Evolutionary conservation across 1,140 invertebrate genomes (phyloP).

Genomic region (Lordiphosa clarofinis): DNA sequence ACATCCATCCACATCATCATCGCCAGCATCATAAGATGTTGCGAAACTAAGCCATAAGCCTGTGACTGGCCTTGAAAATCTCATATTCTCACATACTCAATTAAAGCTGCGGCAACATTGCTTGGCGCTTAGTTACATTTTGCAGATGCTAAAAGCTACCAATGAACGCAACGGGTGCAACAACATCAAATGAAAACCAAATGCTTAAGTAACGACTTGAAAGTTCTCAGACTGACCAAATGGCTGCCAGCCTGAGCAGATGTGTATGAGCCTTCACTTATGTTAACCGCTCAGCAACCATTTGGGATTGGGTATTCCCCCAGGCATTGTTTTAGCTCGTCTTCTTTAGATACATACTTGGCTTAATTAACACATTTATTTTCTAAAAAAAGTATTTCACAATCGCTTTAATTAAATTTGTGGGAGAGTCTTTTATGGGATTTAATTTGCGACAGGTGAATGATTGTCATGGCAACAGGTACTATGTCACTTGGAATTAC

Average conservation of each 20-base stretch:
- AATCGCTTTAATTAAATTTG: conserved; percentile 45
- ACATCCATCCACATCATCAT: conserved; percentile 14
- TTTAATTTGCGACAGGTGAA: no score
- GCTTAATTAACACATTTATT: conserved; percentile 43
- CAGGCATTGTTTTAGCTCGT: conserved; percentile 28
- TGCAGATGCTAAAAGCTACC: conserved; percentile 48
- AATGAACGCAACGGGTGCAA: conserved; percentile 32
- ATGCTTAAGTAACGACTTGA: conserved; percentile 23
- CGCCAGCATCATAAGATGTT: conserved; percentile 20
- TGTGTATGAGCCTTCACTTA: conserved; percentile 42
- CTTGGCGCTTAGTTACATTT: conserved; percentile 42
- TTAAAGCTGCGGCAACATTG: conserved; percentile 23
- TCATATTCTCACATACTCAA: conserved; percentile 49
- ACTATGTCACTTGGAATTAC: no score
- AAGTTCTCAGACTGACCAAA: conserved; percentile 44
- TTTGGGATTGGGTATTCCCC: conserved; percentile 20
- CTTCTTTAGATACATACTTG: conserved; percentile 13
- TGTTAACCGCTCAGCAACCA: conserved; percentile 5
- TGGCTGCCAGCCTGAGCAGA: conserved; percentile 3
- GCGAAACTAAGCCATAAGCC: conserved; percentile 45
- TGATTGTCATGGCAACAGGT: no score
- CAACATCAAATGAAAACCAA: conserved; percentile 22
- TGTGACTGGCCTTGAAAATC: conserved; percentile 44
- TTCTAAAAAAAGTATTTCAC: conserved; percentile 18
- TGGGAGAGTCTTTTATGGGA: no score